A percentile compares a stretch with the other conserved stretches of the same genome.
phyloP scores from a whole-genome alignment of 2,797 vertebrate genomes.

The Oreonectes daqikongensis region DNA sequence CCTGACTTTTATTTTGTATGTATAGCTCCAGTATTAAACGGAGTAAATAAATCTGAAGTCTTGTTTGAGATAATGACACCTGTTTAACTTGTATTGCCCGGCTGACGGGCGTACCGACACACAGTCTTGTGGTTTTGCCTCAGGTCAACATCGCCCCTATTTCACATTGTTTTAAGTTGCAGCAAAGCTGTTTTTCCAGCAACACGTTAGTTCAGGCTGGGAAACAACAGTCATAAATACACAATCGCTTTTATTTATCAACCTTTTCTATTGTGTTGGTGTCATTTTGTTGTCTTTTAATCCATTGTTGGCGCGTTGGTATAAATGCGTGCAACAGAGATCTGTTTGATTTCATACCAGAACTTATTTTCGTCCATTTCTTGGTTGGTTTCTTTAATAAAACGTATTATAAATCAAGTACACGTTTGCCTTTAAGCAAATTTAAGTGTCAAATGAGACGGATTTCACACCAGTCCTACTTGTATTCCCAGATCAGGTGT shows the following conservation, averaged over 20 bases:
- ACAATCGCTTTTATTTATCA: too few species aligned
- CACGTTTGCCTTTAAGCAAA: neutral
- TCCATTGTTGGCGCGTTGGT: constrained; percentile 30
- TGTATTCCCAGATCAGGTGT: constrained; percentile 1
- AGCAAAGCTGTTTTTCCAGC: constrained; percentile 45
- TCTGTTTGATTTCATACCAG: neutral
- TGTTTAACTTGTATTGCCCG: constrained; percentile 31
- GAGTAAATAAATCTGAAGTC: too few species aligned
- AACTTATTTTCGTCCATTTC: too few species aligned
- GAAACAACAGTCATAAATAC: neutral
- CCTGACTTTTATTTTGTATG: too few species aligned
- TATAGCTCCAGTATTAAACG: too few species aligned
- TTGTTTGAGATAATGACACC: neutral
- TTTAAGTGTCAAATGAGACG: neutral
- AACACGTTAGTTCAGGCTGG: constrained; percentile 16
- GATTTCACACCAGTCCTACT: neutral
- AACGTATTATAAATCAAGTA: neutral
- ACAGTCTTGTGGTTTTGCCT: constrained; percentile 39
- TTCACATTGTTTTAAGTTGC: constrained; percentile 41
- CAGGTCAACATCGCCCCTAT: constrained; percentile 36
- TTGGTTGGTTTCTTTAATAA: neutral
- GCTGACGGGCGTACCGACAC: neutral
- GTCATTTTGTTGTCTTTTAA: constrained; percentile 16
- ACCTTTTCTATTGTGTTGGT: too few species aligned
- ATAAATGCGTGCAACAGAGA: neutral